These are phyloP conservation scores for Cyrtodaria siliqua DNA, from an alignment of 2,888 invertebrate species.

Conservation along the genomic window DNA sequence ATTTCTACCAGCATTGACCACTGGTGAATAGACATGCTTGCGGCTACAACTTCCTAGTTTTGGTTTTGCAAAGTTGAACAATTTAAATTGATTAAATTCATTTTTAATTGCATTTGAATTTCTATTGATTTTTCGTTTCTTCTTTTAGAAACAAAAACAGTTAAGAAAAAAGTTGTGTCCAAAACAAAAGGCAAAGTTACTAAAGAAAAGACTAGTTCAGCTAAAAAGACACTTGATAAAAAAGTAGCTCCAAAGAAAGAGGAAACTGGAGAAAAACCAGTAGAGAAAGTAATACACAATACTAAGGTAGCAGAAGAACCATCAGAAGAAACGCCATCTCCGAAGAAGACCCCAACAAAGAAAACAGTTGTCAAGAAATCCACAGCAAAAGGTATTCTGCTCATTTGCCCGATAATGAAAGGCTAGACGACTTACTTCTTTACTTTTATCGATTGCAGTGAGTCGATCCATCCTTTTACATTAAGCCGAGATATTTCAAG, in stretches of 20 bases:
- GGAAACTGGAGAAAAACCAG: slow-evolving; percentile 27
- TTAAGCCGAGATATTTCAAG: too few relatives aligned
- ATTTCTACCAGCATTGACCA: too few relatives aligned
- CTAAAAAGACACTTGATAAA: slow-evolving; percentile 48
- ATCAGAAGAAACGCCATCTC: slow-evolving; percentile 21
- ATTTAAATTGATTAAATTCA: too few relatives aligned
- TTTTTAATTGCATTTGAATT: too few relatives aligned
- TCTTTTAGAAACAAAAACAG: slow-evolving; percentile 56
- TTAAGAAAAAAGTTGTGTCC: slow-evolving; percentile 51
- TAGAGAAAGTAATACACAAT: slow-evolving; percentile 12
- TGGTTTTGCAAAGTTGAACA: too few relatives aligned
- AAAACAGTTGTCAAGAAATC: slow-evolving; percentile 38
- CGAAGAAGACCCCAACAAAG: slow-evolving; percentile 47
- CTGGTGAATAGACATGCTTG: too few relatives aligned
- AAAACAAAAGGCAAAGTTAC: slow-evolving; percentile 35
- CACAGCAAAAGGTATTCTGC: slow-evolving; percentile 14
- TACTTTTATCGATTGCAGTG: too few relatives aligned
- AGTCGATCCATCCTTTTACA: too few relatives aligned
- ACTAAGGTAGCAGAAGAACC: slow-evolving; percentile 22
- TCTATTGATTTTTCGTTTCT: too few relatives aligned
- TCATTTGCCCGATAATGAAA: too few relatives aligned
- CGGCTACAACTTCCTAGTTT: too few relatives aligned
- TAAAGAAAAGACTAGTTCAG: slow-evolving; percentile 33
- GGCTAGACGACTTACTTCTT: too few relatives aligned
- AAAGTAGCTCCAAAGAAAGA: slow-evolving; percentile 41